These are phyloP conservation scores for Phymorhynchus buccinoides DNA, from an alignment of 1,140 invertebrate genomes.

Conservation along the genomic window DNA sequence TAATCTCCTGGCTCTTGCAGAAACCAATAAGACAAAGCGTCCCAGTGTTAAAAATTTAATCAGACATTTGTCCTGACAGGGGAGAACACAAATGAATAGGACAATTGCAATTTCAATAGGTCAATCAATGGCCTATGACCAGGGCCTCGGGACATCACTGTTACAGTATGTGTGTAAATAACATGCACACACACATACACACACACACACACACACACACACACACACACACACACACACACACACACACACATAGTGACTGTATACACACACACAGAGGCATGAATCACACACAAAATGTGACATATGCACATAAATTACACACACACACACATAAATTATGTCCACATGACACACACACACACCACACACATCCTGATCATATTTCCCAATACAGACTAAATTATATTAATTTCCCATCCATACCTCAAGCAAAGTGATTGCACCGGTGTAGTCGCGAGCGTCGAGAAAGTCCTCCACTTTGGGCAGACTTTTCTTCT, in stretches of 20 bases:
- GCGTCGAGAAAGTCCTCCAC: slow-evolving; percentile 92
- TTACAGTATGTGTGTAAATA: neutral
- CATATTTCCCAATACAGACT: neutral
- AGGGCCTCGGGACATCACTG: no score
- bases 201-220: neutral
- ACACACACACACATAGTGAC: neutral
- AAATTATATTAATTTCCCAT: neutral
- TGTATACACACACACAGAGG: neutral
- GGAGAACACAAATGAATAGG: no score
- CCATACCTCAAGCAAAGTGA: slow-evolving; percentile 90
- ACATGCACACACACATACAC: neutral
- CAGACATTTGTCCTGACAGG: no score
- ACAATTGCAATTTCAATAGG: no score
- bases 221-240: neutral
- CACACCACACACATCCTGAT: neutral
- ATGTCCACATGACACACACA: neutral
- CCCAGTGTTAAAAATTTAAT: no score
- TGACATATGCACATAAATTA: neutral
- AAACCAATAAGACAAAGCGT: no score
- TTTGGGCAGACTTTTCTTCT: slow-evolving; percentile 79
- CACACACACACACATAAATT: neutral
- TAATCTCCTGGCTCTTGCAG: no score
- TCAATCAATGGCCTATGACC: no score
- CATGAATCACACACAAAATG: neutral
- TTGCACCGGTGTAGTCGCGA: slow-evolving; percentile 93